Base-by-base conservation (phyloP, 2,888 invertebrate species). In the Caenorhabditis zanzibari region DNA sequence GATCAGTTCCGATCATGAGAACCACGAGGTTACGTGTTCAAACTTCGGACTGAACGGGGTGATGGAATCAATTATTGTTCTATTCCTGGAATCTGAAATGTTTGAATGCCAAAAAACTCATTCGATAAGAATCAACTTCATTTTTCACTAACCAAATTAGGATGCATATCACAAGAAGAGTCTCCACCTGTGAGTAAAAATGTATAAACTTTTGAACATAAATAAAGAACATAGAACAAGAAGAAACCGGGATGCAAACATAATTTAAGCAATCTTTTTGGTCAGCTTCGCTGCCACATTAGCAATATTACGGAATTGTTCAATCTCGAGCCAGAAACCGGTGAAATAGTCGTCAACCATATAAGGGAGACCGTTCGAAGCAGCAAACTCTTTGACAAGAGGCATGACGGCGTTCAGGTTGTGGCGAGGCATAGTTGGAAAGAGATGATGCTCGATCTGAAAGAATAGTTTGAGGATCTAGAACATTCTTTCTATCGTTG, bases 291-390 rank as follows among this genome's bases (percentile, higher is more conserved):
- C 63, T 12, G 91, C 91, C 26, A 90, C 82, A 6, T 74, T 69
- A 24, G 91, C 91, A 49, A 91, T 91, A 64, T 90, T 90, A 9
- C 81, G 82, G 71, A 91, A 87, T 56, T 91, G 91, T 49, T 89
- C 76, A 47, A 91, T 83, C 41, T 85, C 89, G 22, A 88, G 79
- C 52, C 85, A 76, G 88, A 89, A 92, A 12, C 92, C 92, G 22
- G 91, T 92, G 54, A 90, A 88, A 69, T 92, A 92, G 74, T 91
- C 92, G 81, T 92, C 91, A 22, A 91, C 91, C 90, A 92, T 90
- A 77, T 92, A 92, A 14, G 92, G 92, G 6, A 92, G 81, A 22
- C 88, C 87, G 85, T 92, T 89, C 47, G 90, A 88, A 35, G 68
- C 75, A 63, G 90, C 90, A 80, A 91, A 92, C 26, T 90, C 77